A percentile compares a stretch with the other conserved stretches of the same genome.
These are phyloP conservation scores for Thaleichthys pacificus DNA, from an alignment of 2,797 vertebrate species.

Conservation along the genomic window DNA sequence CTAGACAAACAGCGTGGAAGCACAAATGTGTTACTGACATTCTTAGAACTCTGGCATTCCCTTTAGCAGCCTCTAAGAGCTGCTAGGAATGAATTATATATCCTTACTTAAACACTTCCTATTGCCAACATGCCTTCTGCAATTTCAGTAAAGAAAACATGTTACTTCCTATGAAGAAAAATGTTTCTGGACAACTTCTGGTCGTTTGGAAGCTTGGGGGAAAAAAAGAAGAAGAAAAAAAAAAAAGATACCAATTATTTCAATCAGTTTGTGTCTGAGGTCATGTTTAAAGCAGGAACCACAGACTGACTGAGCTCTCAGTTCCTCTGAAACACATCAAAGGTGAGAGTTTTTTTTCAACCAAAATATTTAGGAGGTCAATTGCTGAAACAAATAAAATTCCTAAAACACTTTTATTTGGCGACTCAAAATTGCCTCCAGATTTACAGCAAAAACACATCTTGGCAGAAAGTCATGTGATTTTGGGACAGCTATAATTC, in stretches of 20 bases:
- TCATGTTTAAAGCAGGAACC: constrained; percentile 39
- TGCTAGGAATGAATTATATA: not conserved
- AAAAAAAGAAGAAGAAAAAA: not conserved
- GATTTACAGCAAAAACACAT: constrained; percentile 17
- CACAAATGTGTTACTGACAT: constrained; percentile 12
- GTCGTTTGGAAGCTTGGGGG: constrained; percentile 2
- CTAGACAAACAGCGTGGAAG: constrained; percentile 22
- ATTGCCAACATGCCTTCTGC: constrained; percentile 8
- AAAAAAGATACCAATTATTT: constrained; percentile 34
- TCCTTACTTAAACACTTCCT: constrained; percentile 4
- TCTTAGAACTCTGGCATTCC: not conserved
- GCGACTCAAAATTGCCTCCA: constrained; percentile 30
- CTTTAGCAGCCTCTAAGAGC: not conserved
- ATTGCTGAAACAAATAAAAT: constrained; percentile 31
- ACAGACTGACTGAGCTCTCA: constrained; percentile 12
- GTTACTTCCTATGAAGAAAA: constrained; percentile 23
- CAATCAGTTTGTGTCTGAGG: constrained; percentile 37
- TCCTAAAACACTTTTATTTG: constrained; percentile 20
- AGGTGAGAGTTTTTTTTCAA: constrained; percentile 18
- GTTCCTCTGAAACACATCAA: constrained; percentile 18
- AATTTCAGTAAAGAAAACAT: constrained; percentile 34
- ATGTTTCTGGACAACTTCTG: constrained; percentile 9
- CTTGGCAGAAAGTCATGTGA: not conserved
- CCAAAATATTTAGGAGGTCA: constrained; percentile 24
- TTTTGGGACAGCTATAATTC: not conserved